Percentiles rank a stretch among this genome's conserved stretches.
Conservation (phyloP, 2,113 vertebrate genomes). For the Brachyhypopomus gauderio region DNA sequence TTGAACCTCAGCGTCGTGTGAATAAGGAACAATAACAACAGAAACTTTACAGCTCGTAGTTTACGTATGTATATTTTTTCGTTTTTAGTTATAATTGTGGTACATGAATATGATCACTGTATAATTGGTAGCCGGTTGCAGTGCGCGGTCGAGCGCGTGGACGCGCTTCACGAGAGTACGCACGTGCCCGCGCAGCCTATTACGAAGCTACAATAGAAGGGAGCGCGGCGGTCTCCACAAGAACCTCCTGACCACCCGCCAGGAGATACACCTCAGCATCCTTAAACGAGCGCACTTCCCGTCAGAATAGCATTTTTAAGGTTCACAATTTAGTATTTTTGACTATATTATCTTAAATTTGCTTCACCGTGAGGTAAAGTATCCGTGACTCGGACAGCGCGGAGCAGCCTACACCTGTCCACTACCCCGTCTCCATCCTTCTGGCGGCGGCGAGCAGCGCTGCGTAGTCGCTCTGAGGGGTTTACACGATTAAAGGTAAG, state of each 20-base stretch:
- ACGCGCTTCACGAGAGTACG: neutral
- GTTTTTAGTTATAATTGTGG: too few species aligned
- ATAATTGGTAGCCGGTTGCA: neutral
- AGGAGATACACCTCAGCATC: neutral
- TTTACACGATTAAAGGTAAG: slow-evolving; percentile 14
- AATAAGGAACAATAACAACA: too few species aligned
- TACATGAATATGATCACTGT: too few species aligned
- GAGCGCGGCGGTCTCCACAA: neutral
- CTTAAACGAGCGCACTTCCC: neutral
- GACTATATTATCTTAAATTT: neutral
- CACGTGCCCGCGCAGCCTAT: slow-evolving; percentile 12
- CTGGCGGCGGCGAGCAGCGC: neutral
- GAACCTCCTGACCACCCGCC: neutral
- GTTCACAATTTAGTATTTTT: neutral
- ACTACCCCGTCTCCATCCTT: neutral
- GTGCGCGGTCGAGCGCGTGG: neutral
- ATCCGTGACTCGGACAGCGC: neutral
- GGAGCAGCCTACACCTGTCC: neutral
- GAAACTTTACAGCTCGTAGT: too few species aligned
- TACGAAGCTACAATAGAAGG: neutral
- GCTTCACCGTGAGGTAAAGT: neutral
- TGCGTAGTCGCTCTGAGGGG: neutral
- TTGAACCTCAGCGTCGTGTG: too few species aligned
- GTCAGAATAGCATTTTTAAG: neutral
- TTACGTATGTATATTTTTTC: too few species aligned